These are phyloP conservation scores for Agonopterix arenella DNA, from an alignment of 2,888 invertebrate species.

Conservation along the genomic window DNA sequence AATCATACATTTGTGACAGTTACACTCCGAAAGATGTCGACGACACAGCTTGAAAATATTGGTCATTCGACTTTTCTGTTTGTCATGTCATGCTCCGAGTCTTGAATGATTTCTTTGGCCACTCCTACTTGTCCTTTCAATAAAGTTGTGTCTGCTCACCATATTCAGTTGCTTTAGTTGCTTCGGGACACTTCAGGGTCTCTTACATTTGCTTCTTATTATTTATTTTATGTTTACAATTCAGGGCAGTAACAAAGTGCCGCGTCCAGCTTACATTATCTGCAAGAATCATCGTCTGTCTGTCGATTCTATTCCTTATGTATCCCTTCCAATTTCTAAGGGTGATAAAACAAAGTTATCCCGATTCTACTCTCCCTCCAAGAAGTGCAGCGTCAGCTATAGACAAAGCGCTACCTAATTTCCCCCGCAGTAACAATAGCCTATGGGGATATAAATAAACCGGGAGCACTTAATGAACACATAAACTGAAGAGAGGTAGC, in stretches of 20 bases:
- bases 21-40: constrained; percentile 52
- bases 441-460: constrained; percentile 64
- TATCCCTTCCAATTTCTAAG: neutral
- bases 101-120: constrained; percentile 3
- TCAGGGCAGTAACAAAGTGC: no score
- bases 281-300: no score
- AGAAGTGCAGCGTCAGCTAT: constrained; percentile 48
- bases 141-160: no score
- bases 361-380: neutral
- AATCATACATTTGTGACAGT: constrained; percentile 73
- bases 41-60: constrained; percentile 37
- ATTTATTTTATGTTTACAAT: no score
- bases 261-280: no score
- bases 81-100: constrained; percentile 15
- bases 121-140: neutral
- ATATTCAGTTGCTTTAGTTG: no score
- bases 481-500: constrained; percentile 58
- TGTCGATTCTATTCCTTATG: no score
- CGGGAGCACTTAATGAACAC: constrained; percentile 68
- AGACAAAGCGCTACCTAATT: constrained; percentile 63
- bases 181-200: no score
- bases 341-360: no score
- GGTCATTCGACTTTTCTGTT: constrained; percentile 27
- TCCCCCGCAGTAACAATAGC: constrained; percentile 55
- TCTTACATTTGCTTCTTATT: no score